Evolutionary conservation across 2,797 vertebrate species (phyloP), one percentile per base, ranked within the genome.

Genomic region (Buceros bicornis): DNA sequence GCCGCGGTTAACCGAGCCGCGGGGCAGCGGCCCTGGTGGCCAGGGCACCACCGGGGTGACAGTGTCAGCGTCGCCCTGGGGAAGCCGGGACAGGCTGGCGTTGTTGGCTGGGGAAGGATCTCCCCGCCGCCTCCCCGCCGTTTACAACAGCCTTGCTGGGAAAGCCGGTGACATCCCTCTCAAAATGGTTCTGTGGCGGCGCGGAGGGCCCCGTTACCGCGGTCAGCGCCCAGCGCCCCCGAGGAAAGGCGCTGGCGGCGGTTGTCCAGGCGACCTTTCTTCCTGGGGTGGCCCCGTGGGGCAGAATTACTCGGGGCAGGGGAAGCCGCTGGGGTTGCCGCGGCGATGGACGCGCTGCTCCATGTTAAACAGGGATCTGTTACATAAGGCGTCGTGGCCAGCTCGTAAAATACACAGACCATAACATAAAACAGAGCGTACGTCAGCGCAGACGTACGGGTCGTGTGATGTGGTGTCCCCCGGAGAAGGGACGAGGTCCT

Each of bases 331-430:
- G 92, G 61, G 85, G 33, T 61, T 16, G 95, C 79, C 74, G 83
- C 20, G 90, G 48, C 64, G 25, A 2, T 62, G 50, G 82, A 48
- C 87, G 60, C n/a, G 29, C 94, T 42, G 89, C 8, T 92, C 96
- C 96, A 72, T 96, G 66, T 92, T 80, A 94, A 97, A 90, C 91
- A 80, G 93, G 81, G 65, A 22, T 69, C 90, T 86, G 97, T 98
- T 98, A 98, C 96, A 93, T 98, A 98, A 98, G 98, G 77, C 84
- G 40, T 26, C 82, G 86, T 96, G 93, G 89, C 96, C 94, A 84
- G 97, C 93, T 85, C 86, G 83, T 96, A 90, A 97, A 96, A 97
- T 48, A 93, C 95, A 96, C 82, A 65, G 95, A 90, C 94, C 80
- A 89, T 95, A 95, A 96, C 96, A 92, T 85, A 84, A 95, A 93